Base-by-base conservation (phyloP, 2,113 vertebrate genomes). In the Anguilla rostrata region DNA sequence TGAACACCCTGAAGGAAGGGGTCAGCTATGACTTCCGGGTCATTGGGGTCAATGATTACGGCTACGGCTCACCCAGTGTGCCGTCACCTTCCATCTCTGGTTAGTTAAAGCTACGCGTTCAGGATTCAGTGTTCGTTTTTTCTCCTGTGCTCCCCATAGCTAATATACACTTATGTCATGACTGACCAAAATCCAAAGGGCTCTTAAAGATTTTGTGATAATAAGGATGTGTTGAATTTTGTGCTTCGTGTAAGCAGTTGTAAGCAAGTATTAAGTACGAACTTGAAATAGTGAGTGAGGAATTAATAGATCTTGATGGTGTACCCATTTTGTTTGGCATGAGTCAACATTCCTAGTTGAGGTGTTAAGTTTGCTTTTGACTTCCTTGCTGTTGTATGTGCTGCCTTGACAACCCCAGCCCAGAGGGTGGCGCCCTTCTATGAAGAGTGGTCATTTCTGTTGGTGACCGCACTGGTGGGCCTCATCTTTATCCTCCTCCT, bases 401-500 rank as follows among this genome's bases (percentile, higher is more conserved):
- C 6, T 9, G 84, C n/a, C 56, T 1, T 46, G 66, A 53, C 34
- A 15, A 46, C 87, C 94, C 40, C 91, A 99, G 98, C 98, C 93
- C 98, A 99, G 93, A 99, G 97, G 94, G 92, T 97, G 90, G 98
- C 96, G 84, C 98, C 98, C 0, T 99, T 99, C 94, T 99, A 99
- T 0, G 98, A 99, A 90, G 98, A 99, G 94, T 99, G 98, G 98
- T 99, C 98, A 98, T 99, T 99, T 94, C 92, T 99, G 91, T 98
- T 99, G 82, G 98, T 99, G 89, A 96, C 99, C 0, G 98, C 98
- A 85, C 94, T 99, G 14, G 97, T 98, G 11, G 98, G 98, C 87
- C 97, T 99, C 92, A 99, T 99, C 95, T 98, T 99, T 95, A 99
- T 99, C 92, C 96, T 99, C 86, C 96, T 99, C 0, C 96, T 99